Percentiles rank a stretch among this genome's conserved stretches.
Evolutionary conservation across 1,140 invertebrate genomes (phyloP).

Genomic region (Brachionus plicatilis): DNA sequence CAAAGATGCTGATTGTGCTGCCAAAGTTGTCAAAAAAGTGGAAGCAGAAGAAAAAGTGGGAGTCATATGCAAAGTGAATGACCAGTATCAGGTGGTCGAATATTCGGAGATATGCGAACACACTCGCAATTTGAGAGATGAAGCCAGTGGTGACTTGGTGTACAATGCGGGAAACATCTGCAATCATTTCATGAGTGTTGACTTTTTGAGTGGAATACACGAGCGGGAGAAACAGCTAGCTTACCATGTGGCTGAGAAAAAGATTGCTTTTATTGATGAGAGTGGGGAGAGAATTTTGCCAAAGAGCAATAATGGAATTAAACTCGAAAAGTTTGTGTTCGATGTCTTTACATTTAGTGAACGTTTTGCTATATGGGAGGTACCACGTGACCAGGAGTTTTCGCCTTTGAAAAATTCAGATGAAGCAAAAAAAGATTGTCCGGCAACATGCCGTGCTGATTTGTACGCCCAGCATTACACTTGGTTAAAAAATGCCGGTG

Average conservation of each 20-base stretch:
- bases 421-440: conserved; percentile 31
- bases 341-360: conserved; percentile 87
- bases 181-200: conserved; percentile 88
- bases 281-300: conserved; percentile 69
- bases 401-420: conserved; percentile 82
- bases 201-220: conserved; percentile 67
- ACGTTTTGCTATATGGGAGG: conserved; percentile 83
- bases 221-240: conserved; percentile 62
- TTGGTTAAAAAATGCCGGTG: conserved; percentile 32
- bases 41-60: conserved; percentile 86
- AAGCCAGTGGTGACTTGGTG: conserved; percentile 67
- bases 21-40: conserved; percentile 87
- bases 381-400: conserved; percentile 83
- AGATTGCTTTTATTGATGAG: conserved; percentile 80
- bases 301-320: conserved; percentile 82
- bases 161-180: conserved; percentile 96
- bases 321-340: conserved; percentile 98
- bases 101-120: conserved; percentile 91
- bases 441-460: background rate
- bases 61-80: conserved; percentile 82
- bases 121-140: conserved; percentile 72
- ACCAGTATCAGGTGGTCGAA: conserved; percentile 79
- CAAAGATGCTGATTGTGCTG: conserved; percentile 85
- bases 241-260: conserved; percentile 93
- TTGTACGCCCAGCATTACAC: background rate